Conservation (phyloP, 2,113 vertebrate genomes). For the Pseudonaja textilis region DNA sequence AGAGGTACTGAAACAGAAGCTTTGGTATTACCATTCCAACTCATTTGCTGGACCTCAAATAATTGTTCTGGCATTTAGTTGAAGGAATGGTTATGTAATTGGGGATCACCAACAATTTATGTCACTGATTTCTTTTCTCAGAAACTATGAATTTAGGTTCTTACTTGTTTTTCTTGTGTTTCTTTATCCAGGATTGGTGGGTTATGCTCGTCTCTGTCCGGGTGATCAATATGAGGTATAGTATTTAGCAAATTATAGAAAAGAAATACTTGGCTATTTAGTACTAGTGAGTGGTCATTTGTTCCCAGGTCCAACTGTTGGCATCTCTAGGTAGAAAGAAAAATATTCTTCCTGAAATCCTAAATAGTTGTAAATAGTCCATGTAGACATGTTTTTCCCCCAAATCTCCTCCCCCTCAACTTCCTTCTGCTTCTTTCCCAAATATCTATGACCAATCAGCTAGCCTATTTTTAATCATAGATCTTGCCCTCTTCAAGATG, state of each 20-base stretch:
- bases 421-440: background rate
- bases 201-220: conserved; percentile 92
- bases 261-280: background rate
- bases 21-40: background rate
- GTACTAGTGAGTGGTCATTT: background rate
- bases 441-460: background rate
- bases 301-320: background rate
- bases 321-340: background rate
- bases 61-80: background rate
- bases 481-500: background rate
- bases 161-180: conserved; percentile 53
- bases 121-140: background rate
- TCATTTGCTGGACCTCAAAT: background rate
- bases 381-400: background rate
- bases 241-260: conserved; percentile 10
- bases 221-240: conserved; percentile 96
- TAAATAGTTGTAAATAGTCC: background rate
- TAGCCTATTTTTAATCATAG: background rate
- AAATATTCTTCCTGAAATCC: background rate
- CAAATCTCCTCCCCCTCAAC: background rate
- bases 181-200: conserved; percentile 82
- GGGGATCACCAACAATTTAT: background rate
- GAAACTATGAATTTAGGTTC: background rate
- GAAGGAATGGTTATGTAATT: background rate
- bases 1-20: background rate